These are phyloP conservation scores for Penaeus indicus DNA, from an alignment of 1,140 invertebrate species.

Conservation along the genomic window DNA sequence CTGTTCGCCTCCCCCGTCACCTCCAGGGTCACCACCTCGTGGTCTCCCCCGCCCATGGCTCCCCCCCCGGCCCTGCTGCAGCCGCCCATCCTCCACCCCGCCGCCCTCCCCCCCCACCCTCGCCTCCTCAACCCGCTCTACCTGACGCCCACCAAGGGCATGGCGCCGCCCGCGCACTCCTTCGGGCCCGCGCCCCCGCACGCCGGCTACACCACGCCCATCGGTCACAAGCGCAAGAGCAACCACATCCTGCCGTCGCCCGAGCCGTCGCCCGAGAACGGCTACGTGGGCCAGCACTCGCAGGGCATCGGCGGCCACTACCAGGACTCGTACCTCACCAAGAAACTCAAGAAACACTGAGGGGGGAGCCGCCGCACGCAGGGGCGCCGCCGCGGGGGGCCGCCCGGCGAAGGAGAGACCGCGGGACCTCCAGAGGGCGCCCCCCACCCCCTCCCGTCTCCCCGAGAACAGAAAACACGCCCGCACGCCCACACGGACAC, in stretches of 20 bases:
- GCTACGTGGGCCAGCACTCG: slow-evolving; percentile 75
- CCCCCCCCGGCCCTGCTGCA: slow-evolving; percentile 39
- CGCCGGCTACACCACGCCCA: slow-evolving; percentile 67
- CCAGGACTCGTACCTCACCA: slow-evolving; percentile 74
- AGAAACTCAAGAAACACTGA: slow-evolving; percentile 68
- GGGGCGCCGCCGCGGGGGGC: too few species aligned
- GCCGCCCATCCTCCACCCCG: slow-evolving; percentile 47
- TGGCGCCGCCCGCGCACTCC: slow-evolving; percentile 39
- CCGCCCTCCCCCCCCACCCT: slow-evolving; percentile 29
- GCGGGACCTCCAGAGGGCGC: background rate
- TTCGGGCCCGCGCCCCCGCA: slow-evolving; percentile 37
- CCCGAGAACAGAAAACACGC: too few species aligned
- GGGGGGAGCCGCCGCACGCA: background rate
- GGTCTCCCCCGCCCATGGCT: slow-evolving; percentile 65
- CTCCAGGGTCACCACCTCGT: slow-evolving; percentile 43
- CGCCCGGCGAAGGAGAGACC: background rate
- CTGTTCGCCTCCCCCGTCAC: slow-evolving; percentile 43
- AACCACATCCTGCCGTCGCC: slow-evolving; percentile 73
- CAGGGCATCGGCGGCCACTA: slow-evolving; percentile 76
- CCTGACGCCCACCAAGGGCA: slow-evolving; percentile 52
- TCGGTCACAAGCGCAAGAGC: slow-evolving; percentile 73
- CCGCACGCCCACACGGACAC: too few species aligned
- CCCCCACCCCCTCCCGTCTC: background rate
- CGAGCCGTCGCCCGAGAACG: slow-evolving; percentile 73
- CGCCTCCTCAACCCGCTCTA: slow-evolving; percentile 58